Base-by-base conservation (phyloP, 2,888 invertebrate species). In the Clusia tigrina region DNA sequence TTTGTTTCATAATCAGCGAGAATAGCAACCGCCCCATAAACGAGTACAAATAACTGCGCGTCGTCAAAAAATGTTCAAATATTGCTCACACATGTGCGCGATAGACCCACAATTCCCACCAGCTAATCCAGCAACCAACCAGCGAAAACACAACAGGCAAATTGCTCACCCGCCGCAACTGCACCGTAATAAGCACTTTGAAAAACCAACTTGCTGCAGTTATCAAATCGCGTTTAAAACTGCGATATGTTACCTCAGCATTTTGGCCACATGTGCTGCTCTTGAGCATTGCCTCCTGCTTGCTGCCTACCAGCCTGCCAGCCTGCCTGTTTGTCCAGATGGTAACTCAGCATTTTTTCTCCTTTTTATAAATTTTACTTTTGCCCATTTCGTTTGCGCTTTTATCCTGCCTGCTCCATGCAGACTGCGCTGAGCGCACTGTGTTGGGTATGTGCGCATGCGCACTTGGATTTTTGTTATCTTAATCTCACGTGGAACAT, bases 401-500 rank as follows among this genome's bases (percentile, higher is more conserved):
- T 12, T 32, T 32, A 32, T 6, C 32, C 3, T 17, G 42, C n/a
- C 60, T 51, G 55, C 24, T 17, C 52, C 22, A 25, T 42, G 22
- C 22, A 23, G 53, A 17, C 48, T 5, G 15, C 46, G 46, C 12
- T 20, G 64, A 24, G 32, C 22, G 42, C 46, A 52, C 52, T 42
- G 17, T 24, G 54, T 25, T n/a, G 20, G 20, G n/a, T 24, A n/a
- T 54, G 42, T 55, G 54, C 48, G 48, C 55, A 24, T 51, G 55
- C 24, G 60, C 55, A 57, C 26, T 59, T 62, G 62, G 59, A 54
- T 23, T 60, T 60, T 58, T 64, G 59, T 67, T 67, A 67, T 67
- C 67, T 64, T 54, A 60, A 67, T 67, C 64, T 62, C 64, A 60
- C 67, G 60, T 62, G 64, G 58, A 64, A 56, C 67, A 67, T 64